Base-by-base conservation (phyloP, 2,888 invertebrate genomes). In the Trichogramma evanescens region DNA sequence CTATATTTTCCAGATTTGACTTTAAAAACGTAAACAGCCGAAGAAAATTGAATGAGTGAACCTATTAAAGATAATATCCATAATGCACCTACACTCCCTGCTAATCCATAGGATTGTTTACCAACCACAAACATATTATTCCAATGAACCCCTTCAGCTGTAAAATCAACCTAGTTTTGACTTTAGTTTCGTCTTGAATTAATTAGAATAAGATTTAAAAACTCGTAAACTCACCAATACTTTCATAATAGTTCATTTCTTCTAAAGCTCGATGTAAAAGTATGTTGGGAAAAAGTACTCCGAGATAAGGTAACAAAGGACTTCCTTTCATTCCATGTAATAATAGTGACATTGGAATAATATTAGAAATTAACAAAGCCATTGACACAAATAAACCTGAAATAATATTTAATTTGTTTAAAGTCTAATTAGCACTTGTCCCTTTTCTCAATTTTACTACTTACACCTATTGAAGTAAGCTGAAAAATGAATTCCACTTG, bases 1-100 rank as follows among this genome's bases (percentile, higher is more conserved):
- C 93, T 93, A 74, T 82, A 91, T 5, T 89, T 87, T 3, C 93
- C 93, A 0, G 95, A 94, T 64, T 86, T 82, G 5, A 95, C 85
- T 67, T 89, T 89, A 74, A 94, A 93, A 10, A 94, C 79, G 73
- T 95, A 95, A 66, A 93, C 80, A 0, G 94, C 88, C 45, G 93
- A 74, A 2, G 88, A 58, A 73, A 89, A 81, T 72, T 92, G 91
- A 1, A 92, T 50, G 0, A 86, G 59, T 4, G 83, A 79, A 72
- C 89, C 88, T 0, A 88, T 62, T 9, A 85, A 70, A 69, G 93
- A 74, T 82, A 91, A 86, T 2, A 89, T 69, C 48, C 92, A 79
- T n/a, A 88, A 82, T 63, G 85, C 80, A 0, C 88, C 88, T 68
- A 93, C 60, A 49, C 65, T 67, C 10, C 66, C 65, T 54, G 63